Base-by-base conservation (phyloP, 2,797 vertebrate species). In the Lophura swinhoii region DNA sequence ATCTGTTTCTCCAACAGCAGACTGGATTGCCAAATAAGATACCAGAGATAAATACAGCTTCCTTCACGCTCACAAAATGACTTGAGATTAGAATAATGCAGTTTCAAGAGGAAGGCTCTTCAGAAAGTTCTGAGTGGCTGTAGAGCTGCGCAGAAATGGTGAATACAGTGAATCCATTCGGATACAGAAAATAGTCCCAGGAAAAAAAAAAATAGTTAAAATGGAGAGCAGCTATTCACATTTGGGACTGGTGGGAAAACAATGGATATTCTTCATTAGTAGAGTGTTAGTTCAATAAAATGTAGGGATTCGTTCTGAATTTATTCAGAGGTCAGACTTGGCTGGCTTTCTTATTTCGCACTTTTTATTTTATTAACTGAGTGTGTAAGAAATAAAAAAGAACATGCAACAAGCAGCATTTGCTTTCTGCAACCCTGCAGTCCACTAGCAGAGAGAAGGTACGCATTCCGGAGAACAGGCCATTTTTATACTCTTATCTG, bases 371-470 rank as follows among this genome's bases (percentile, higher is more conserved):
- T 89, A 17, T 58, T 70, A 79, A 56, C 24, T 46, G 71, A 89
- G 77, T 53, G 17, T 39, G 7, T 76, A 58, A 94, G 60, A 91
- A 81, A 93, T 48, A 75, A 44, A 81, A 84, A n/a, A 86, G 71
- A 31, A 3, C 0, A 53, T 7, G 5, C 48, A 66, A 59, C 2
- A 5, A 87, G 77, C 53, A 92, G 28, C 16, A 26, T 87, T 87
- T 84, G 53, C 64, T 85, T 49, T 71, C 60, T 78, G 63, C 21
- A 74, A 64, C 73, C 53, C 71, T 69, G 37, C 49, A 77, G 49
- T 44, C 44, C 72, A 75, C 33, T 76, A 79, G 49, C 76, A 93
- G 51, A 48, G 78, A 86, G 33, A 92, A 39, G 23, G 46, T 49
- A 18, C n/a, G 29, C 9, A 3, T 71, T 92, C 70, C 76, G 67